Evolutionary conservation across 2,888 invertebrate species (phyloP), one percentile per base, ranked within the genome.

Genomic region (Pocota personata): DNA sequence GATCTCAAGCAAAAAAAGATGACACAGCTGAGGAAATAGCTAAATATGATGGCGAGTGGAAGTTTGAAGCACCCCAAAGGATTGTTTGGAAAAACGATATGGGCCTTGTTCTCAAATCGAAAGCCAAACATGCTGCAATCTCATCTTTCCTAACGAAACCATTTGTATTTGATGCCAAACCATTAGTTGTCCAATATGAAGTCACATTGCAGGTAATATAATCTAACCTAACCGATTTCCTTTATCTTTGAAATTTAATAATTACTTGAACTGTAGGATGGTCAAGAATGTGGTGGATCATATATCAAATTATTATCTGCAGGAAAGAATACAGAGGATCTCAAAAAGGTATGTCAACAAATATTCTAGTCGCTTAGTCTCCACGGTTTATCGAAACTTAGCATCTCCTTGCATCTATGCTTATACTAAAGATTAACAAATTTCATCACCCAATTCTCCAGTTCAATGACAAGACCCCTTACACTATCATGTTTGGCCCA

Each of bases 401-500:
- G 30, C 6, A 46, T 16, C 14, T 37, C 12, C 12, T 37, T 72
- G 12, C 8, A 19, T 52, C 14, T 24, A n/a, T 32, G n/a, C 24
- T 72, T 40, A 16, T 27, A 32, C n/a, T 7, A 37, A 46, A 8
- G 19, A 24, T 0, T 46, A 78, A 37, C 21, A 73, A 77, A 71
- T 46, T 78, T 64, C 57, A 46, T 77, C 67, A 57, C 50, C 48
- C 69, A 52, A 75, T 62, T 12, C n/a, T 88, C 27, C 89, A 92
- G 90, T 98, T 99, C 93, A 95, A 97, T 92, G 99, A 99, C 93
- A 98, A 98, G 93, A 98, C 99, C 0, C 96, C 98, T 0, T 99
- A 99, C 93, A 97, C 98, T 1, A 98, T 99, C 90, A 99, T 99
- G 99, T 99, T 99, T 93, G 99, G 99, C 0, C 99, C 99, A 7